Evolutionary conservation across 2,888 invertebrate species (phyloP).

Genomic region (Tetranychus piercei): DNA sequence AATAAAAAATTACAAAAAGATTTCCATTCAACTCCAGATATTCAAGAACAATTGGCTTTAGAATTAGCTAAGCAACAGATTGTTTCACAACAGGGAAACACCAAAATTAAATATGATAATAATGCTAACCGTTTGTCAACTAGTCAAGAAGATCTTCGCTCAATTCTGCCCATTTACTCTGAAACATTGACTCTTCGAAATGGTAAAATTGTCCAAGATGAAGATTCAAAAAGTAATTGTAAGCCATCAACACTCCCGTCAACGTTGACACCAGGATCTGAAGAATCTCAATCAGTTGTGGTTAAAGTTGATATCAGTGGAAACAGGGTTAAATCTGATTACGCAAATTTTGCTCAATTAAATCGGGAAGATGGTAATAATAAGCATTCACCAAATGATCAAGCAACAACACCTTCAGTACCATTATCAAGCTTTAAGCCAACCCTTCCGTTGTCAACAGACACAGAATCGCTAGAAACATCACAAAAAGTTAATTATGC

Average conservation of each 20-base stretch:
- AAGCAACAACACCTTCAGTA: constrained; percentile 34
- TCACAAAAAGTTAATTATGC: background rate
- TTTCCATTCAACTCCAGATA: constrained; percentile 75
- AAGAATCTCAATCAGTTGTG: constrained; percentile 19
- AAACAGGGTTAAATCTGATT: constrained; percentile 17
- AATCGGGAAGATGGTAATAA: constrained; percentile 32
- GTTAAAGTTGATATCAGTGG: constrained; percentile 25
- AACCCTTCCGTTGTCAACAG: constrained; percentile 34
- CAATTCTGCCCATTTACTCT: background rate
- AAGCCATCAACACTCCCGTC: constrained; percentile 49
- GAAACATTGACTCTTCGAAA: constrained; percentile 14
- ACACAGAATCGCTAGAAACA: background rate
- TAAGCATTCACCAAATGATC: constrained; percentile 50
- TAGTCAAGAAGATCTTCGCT: constrained; percentile 16
- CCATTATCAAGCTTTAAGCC: constrained; percentile 66
- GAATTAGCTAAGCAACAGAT: background rate
- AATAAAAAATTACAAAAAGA: constrained; percentile 31
- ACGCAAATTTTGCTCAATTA: constrained; percentile 23
- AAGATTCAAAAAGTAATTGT: background rate
- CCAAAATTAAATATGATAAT: constrained; percentile 18
- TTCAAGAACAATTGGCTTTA: constrained; percentile 14
- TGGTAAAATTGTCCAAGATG: constrained; percentile 17
- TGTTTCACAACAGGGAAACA: constrained; percentile 14
- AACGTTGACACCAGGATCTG: constrained; percentile 44
- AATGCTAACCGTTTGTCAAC: constrained; percentile 19